Percentiles rank a stretch among this genome's conserved stretches.
phyloP scores from a whole-genome alignment of 2,113 vertebrate species.

The Pungitius pungitius region DNA sequence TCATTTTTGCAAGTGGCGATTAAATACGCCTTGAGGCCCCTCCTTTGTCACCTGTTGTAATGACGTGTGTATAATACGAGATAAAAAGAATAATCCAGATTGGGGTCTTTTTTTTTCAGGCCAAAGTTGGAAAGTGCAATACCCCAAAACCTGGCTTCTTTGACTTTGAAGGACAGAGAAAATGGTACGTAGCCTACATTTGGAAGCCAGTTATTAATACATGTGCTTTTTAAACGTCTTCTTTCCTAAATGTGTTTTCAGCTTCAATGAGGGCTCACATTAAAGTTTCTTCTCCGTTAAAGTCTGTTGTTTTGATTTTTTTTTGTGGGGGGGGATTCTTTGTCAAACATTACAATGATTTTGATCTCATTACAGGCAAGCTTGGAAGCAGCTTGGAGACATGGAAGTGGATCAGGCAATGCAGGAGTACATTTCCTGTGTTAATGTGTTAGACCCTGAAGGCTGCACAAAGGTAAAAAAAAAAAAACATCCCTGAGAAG shows the following conservation, averaged over 20 bases:
- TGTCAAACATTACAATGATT: background rate
- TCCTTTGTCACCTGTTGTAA: background rate
- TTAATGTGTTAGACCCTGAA: conserved; percentile 90
- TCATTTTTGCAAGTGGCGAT: background rate
- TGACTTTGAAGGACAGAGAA: conserved; percentile 98
- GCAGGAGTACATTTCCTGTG: conserved; percentile 91
- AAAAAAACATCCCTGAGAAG: background rate
- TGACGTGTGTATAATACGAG: background rate
- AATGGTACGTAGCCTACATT: conserved; percentile 86
- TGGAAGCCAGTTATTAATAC: background rate
- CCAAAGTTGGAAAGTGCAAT: conserved; percentile 93
- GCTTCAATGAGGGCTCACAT: background rate
- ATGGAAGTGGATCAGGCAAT: conserved; percentile 90
- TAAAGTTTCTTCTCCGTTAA: background rate
- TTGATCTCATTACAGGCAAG: conserved; percentile 84
- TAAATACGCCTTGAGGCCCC: background rate
- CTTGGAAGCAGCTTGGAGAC: conserved; percentile 94
- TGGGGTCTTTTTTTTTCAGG: conserved; percentile 79
- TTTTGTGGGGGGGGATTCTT: background rate
- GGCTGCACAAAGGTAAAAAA: conserved; percentile 89
- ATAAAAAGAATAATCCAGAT: background rate
- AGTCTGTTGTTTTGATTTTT: background rate
- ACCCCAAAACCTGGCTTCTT: conserved; percentile 94
- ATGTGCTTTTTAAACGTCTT: background rate
- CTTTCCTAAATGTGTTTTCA: background rate